Evolutionary conservation across 2,797 vertebrate genomes (phyloP).

Genomic region (Pseudochromis fuscus): DNA sequence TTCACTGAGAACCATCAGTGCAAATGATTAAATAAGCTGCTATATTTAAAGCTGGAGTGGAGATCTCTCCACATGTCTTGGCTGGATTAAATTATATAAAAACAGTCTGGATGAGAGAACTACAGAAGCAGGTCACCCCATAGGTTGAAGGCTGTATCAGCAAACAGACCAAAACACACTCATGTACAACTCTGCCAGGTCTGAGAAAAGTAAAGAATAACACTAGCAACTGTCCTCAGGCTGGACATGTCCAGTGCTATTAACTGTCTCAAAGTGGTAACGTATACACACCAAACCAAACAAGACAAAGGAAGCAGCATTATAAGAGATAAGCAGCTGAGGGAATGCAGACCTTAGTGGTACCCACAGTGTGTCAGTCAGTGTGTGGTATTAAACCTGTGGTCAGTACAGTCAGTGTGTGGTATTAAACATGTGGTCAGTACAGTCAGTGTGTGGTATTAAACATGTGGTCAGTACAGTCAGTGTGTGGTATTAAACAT

Average conservation of each 20-base stretch:
- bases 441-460: neutral
- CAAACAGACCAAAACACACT: neutral
- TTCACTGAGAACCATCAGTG: neutral
- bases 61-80: neutral
- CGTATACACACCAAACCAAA: neutral
- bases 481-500: neutral
- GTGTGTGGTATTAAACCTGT: neutral
- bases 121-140: neutral
- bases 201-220: slow-evolving; percentile 19
- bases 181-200: slow-evolving; percentile 10
- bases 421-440: too few species aligned
- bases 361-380: neutral
- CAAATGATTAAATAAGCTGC: too few species aligned
- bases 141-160: slow-evolving; percentile 7
- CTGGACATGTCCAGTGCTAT: neutral
- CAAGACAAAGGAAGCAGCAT: slow-evolving; percentile 25
- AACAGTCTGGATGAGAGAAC: neutral
- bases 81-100: neutral
- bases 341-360: neutral
- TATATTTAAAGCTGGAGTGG: neutral
- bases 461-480: neutral
- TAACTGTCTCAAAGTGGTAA: too few species aligned
- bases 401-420: neutral
- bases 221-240: neutral
- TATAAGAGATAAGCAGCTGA: slow-evolving; percentile 12